These are phyloP conservation scores for Caenorhabditis sp. DNA, from an alignment of 2,888 invertebrate genomes.

Conservation along the genomic window DNA sequence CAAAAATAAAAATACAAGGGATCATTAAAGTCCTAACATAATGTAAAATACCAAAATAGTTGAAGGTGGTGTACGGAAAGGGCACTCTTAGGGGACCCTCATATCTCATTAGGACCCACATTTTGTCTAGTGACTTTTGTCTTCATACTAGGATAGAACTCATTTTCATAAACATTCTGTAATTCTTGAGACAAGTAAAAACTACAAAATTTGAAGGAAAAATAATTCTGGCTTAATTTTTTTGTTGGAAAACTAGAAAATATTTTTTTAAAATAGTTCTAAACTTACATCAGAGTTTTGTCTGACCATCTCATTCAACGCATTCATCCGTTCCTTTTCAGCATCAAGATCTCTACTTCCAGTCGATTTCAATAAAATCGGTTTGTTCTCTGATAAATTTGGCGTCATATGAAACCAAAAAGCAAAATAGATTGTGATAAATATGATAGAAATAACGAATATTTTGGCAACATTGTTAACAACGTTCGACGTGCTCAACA, in stretches of 20 bases:
- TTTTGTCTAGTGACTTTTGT: too few relatives aligned
- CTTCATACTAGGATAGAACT: too few relatives aligned
- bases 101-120: too few relatives aligned
- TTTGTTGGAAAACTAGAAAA: not conserved
- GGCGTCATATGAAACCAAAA: slow-evolving; percentile 4
- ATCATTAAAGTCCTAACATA: too few relatives aligned
- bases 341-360: slow-evolving; percentile 18
- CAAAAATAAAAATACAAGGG: too few relatives aligned
- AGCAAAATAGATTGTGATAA: slow-evolving; percentile 11
- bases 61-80: too few relatives aligned
- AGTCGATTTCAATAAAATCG: slow-evolving; percentile 1
- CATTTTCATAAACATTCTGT: too few relatives aligned
- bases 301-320: slow-evolving; percentile 23
- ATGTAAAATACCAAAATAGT: too few relatives aligned
- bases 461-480: not conserved
- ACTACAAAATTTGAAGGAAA: not conserved
- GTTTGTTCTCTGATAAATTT: slow-evolving; percentile 3
- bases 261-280: not conserved
- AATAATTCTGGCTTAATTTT: too few relatives aligned
- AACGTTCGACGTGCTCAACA: not conserved
- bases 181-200: too few relatives aligned
- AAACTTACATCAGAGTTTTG: slow-evolving; percentile 24
- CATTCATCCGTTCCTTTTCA: slow-evolving; percentile 18
- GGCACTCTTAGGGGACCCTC: too few relatives aligned
- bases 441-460: not conserved